Evolutionary conservation across 2,888 invertebrate species (phyloP), one percentile per base, ranked within the genome.

Genomic region (Epinotia brunnichana): DNA sequence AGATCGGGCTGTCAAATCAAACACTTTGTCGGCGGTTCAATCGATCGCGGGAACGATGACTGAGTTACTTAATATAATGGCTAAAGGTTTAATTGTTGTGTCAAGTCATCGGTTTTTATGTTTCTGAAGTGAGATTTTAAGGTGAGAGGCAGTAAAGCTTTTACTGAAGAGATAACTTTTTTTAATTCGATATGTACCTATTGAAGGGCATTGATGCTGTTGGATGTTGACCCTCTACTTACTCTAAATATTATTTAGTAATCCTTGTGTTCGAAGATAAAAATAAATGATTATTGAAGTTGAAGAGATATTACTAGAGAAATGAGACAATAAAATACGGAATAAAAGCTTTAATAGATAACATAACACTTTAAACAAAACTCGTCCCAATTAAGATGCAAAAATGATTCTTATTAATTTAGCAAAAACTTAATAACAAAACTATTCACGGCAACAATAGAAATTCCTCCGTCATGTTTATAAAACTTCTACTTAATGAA

Each of bases 11-110:
- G 92, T 92, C 92, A 91, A 87, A 91, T 86, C 85, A 86, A 88
- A 90, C 90, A 90, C 92, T 92, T 91, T 92, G 92, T 87, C 91
- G 92, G 92, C 82, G 74, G 77, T 78, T 83, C 88, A 89, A 90
- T 90, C 89, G 87, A 87, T 91, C 89, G 88, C 78, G 85, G 83
- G 85, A 87, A 88, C 76, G 81, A 82, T 82, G 79, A 74, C 64
- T 74, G 62, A 76, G 66, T 77, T 74, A 69, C 73, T 75, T 75
- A 72, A 68, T 74, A 74, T 68, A 74, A 76, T 75, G 74, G 75
- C 70, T 75, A 71, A 75, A 74, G 44, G 69, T 74, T 75, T 75
- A 70, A 73, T 74, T 72, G 69, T 70, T 54, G 53, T 69, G 67
- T 79, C 78, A 74, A 79, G 78, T 81, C 81, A 81, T 81, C 71